These are phyloP conservation scores for Porites lutea DNA, from an alignment of 64 coral and sea anemone genomes.

Conservation along the genomic window DNA sequence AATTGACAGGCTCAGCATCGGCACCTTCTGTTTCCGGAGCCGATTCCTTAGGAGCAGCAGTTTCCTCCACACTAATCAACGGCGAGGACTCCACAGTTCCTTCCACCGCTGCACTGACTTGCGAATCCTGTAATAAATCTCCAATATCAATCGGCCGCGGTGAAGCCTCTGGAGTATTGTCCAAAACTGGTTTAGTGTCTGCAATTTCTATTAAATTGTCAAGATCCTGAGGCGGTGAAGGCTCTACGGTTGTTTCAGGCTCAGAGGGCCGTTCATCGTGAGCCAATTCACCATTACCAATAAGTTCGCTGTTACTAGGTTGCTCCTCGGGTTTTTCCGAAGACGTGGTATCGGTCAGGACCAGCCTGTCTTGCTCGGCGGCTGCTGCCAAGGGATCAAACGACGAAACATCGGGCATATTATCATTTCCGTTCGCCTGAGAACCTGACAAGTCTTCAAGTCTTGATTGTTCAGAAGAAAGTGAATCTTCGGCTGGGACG, in stretches of 20 bases:
- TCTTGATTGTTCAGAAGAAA: not conserved
- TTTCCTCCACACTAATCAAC: not conserved
- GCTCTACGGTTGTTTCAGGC: not conserved
- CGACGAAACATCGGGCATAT: not conserved
- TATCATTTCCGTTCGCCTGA: not conserved
- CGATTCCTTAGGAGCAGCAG: not conserved
- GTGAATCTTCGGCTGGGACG: not conserved
- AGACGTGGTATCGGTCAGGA: not conserved
- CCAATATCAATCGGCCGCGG: constrained; percentile 16
- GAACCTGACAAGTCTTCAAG: not conserved
- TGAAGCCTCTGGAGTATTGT: not conserved
- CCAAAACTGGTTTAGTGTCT: not conserved
- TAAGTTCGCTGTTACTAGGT: not conserved
- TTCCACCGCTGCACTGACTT: not conserved
- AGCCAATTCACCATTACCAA: not conserved
- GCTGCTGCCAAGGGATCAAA: not conserved
- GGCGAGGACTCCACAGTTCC: not conserved
- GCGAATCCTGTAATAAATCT: constrained; percentile 13
- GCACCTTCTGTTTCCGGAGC: not conserved
- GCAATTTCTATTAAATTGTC: not conserved
- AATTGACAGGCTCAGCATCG: not conserved
- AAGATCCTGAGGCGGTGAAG: not conserved
- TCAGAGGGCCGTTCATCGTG: not conserved
- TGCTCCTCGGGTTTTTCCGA: not conserved
- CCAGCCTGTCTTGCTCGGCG: not conserved